Evolutionary conservation across 2,888 invertebrate species (phyloP), one percentile per base, ranked within the genome.

Genomic region (Sesia apiformis): DNA sequence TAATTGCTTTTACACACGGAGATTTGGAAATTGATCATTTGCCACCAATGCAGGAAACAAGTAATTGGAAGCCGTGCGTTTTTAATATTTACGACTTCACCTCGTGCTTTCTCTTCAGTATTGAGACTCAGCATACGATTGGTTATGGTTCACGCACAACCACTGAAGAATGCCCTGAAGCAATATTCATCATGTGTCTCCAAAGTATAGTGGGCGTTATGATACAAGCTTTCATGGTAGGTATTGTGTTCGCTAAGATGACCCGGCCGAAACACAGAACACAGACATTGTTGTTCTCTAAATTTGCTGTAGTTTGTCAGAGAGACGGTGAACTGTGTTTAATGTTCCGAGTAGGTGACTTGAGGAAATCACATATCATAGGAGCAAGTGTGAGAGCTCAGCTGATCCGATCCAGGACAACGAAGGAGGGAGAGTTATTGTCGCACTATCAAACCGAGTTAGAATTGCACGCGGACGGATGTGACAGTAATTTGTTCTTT

Each of bases 41-140:
- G 55, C 79, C 91, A 51, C 71, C 78, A 6, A 77, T 90, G 90
- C 82, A 89, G 63, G 84, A 87, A 60, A 62, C 75, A 5, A 74
- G 90, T 52, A 90, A 91, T 52, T 95, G 94, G 93, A 93, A 91
- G 49, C 96, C 97, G 0, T 98, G 98, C 76, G 93, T 97, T 50
- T 91, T 91, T 59, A 94, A 95, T 70, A 93, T 97, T 58, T 84
- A 91, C 69, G 93, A 94, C 60, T 97, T 97, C 81, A 94, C 95
- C 2, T 95, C 97, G 43, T 96, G 96, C 64, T 95, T 97, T 81
- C 91, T 97, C 57, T 97, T 97, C 91, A 96, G 96, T 76, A 94
- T 97, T 70, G 97, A 97, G 87, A 97, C 97, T 0, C 97, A 97
- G 74, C 96, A 96, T 78, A 96, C 96, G 4, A 96, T 96, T 60